These are phyloP conservation scores for Bugulina stolonifera DNA, from an alignment of 2,888 invertebrate species.

Conservation along the genomic window DNA sequence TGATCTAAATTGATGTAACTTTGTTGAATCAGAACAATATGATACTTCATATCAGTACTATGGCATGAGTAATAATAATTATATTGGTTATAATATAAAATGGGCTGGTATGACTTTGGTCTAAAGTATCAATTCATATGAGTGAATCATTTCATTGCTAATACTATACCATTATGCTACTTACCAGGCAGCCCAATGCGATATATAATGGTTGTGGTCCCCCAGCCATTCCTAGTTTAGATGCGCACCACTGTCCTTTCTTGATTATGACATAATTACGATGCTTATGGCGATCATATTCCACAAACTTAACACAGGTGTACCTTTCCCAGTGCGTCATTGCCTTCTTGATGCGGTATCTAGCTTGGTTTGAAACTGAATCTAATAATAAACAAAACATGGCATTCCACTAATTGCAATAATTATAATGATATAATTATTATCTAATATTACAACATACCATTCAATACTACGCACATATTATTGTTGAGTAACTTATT, in stretches of 20 bases:
- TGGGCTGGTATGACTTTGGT: no score
- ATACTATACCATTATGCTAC: not conserved
- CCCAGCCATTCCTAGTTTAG: slow-evolving; percentile 26
- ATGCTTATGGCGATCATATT: not conserved
- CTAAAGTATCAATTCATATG: no score
- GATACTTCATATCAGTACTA: no score
- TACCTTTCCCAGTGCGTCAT: slow-evolving; percentile 19
- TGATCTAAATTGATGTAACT: no score
- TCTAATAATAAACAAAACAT: slow-evolving; percentile 4
- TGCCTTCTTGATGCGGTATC: slow-evolving; percentile 21
- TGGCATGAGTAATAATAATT: no score
- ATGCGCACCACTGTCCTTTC: slow-evolving; percentile 26
- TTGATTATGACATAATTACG: not conserved
- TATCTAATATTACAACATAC: no score
- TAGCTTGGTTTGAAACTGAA: not conserved
- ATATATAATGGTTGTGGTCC: slow-evolving; percentile 23
- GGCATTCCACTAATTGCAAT: not conserved
- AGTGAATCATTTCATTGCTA: no score
- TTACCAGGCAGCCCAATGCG: slow-evolving; percentile 25
- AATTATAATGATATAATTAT: not conserved
- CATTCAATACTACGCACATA: no score
- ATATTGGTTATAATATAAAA: no score
- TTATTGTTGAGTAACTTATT: no score
- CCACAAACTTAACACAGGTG: slow-evolving; percentile 19
- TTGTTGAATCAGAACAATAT: no score